Percentiles rank a stretch among this genome's conserved stretches.
Evolutionary conservation across 2,113 vertebrate species (phyloP).

Genomic region (Pelodiscus sinensis): DNA sequence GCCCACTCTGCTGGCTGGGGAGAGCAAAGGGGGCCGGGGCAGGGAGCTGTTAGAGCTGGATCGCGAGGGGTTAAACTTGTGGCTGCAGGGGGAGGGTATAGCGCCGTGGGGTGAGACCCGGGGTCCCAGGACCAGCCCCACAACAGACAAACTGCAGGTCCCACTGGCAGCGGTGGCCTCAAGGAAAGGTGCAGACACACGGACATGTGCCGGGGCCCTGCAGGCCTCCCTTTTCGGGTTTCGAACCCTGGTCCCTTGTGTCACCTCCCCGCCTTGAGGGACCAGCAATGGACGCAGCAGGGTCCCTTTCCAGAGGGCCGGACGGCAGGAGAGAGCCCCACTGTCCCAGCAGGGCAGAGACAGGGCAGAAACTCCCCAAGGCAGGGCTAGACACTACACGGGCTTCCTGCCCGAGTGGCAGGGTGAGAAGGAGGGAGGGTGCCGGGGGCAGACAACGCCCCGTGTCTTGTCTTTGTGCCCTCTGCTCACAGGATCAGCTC

Average conservation of each 20-base stretch:
- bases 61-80: neutral
- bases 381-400: no score
- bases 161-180: no score
- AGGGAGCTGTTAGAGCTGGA: accelerated
- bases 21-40: neutral
- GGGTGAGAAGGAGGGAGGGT: neutral
- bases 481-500: no score
- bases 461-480: no score
- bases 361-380: neutral
- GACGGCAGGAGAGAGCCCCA: neutral
- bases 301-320: neutral
- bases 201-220: no score
- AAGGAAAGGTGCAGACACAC: no score
- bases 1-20: conserved; percentile 86
- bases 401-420: neutral
- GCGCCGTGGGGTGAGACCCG: neutral
- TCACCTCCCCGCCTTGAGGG: neutral
- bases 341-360: neutral
- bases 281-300: neutral
- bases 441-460: no score
- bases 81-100: neutral
- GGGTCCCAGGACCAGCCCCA: no score
- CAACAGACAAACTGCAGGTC: no score
- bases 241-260: neutral
- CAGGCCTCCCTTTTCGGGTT: no score